Evolutionary conservation across 2,888 invertebrate species (phyloP), one percentile per base, ranked within the genome.

Genomic region (Drosophila antonietae): DNA sequence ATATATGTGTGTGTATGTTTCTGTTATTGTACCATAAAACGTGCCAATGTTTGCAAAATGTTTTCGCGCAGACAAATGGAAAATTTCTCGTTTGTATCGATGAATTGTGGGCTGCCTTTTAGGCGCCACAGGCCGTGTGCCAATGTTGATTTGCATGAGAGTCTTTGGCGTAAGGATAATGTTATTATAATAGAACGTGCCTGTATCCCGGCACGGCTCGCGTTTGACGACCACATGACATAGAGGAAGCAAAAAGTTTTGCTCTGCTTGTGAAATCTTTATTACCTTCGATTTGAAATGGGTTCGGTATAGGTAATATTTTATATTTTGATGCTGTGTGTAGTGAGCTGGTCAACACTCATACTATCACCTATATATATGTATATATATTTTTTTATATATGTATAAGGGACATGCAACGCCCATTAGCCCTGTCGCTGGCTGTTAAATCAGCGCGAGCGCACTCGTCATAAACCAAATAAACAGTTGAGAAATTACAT

Each of bases 401-500:
- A 28, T 28, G 28, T 28, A 28, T 1, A 28, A 51, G 31, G 60
- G 33, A 46, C 46, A 51, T 35, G 46, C 41, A 41, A 23, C 41
- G 52, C 66, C 56, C 43, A 28, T 44, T n/a, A 23, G 10, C 46
- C n/a, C 76, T 73, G 78, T 78, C 78, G 69, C 56, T 62, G 64
- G 37, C 33, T 77, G 69, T 85, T 88, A 82, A 79, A 72, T 79
- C 70, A 68, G 44, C 61, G 46, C 61, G 61, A 57, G 62, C 65
- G 75, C 87, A 84, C 67, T 84, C 74, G 73, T 87, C 81, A 81
- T 83, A 87, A 75, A 69, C 79, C 87, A 81, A 89, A 81, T 81
- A 89, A 84, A 74, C 84, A 79, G 75, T 79, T 77, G 85, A 87
- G 67, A 84, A 81, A 84, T 84, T 84, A 84, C 84, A 84, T 84